These are phyloP conservation scores for Tokudaia muenninki DNA, from an alignment of 2,797 vertebrate species.

Conservation along the genomic window DNA sequence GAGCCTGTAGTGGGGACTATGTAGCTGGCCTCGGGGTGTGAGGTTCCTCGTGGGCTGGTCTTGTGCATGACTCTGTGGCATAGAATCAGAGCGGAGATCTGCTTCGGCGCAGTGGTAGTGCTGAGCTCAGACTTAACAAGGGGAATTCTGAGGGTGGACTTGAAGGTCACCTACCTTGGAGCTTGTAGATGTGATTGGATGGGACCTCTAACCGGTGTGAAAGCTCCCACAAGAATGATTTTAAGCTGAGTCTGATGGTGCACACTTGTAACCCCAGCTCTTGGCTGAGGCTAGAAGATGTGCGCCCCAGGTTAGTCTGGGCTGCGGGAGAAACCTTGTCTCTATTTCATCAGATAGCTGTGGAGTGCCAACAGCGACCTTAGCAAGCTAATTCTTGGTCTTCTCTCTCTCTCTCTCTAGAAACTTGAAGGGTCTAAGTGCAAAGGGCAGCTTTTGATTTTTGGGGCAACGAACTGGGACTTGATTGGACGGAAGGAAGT, in stretches of 20 bases:
- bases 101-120: neutral
- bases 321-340: neutral
- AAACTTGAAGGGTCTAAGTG: conserved; percentile 96
- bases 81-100: too few relatives aligned
- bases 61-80: neutral
- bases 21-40: neutral
- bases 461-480: conserved; percentile 99
- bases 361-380: neutral
- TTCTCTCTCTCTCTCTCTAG: conserved; percentile 85
- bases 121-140: neutral
- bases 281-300: neutral
- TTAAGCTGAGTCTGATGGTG: neutral
- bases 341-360: neutral
- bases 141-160: neutral
- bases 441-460: conserved; percentile 96
- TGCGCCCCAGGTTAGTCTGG: too few relatives aligned
- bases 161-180: neutral
- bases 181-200: rapidly evolving
- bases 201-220: rapidly evolving
- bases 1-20: neutral
- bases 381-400: conserved; percentile 41
- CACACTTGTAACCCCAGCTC: neutral
- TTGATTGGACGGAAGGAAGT: conserved; percentile 98
- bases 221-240: neutral
- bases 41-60: rapidly evolving